Conservation (phyloP, 1,140 invertebrate species). For the Camponotus pennsylvanicus region DNA sequence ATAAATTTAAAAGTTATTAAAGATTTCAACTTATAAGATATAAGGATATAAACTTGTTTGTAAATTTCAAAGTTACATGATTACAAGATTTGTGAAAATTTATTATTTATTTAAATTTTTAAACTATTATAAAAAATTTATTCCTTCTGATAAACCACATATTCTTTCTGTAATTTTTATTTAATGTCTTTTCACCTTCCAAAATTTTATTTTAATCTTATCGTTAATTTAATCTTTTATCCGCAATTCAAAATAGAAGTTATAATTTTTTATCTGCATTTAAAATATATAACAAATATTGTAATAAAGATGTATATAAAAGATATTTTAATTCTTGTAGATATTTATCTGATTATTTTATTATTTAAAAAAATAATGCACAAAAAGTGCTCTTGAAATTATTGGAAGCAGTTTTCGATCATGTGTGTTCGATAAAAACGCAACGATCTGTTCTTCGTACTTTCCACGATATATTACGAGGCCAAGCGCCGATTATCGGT, state of each 20-base stretch:
- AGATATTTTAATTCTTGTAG: conserved; percentile 1
- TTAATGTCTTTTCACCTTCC: not conserved
- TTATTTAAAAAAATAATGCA: not conserved
- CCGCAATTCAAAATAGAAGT: not conserved
- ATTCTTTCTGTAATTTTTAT: not conserved
- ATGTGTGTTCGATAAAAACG: not conserved
- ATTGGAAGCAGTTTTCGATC: not conserved
- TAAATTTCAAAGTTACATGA: not conserved
- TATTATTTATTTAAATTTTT: not conserved
- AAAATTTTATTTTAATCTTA: conserved; percentile 16
- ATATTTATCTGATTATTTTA: not conserved
- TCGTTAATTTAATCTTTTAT: conserved; percentile 14
- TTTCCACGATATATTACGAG: conserved; percentile 21
- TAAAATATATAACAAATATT: not conserved
- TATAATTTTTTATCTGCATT: not conserved
- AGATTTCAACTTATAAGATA: conserved; percentile 4
- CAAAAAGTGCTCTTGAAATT: not conserved
- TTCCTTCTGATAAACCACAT: not conserved
- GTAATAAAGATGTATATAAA: not conserved
- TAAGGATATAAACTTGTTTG: not conserved
- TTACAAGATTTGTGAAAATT: not conserved
- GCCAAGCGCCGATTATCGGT: conserved; percentile 24
- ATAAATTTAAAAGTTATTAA: conserved; percentile 41
- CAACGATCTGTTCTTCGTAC: not conserved
- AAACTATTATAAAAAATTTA: not conserved